Conservation (phyloP, 2,113 vertebrate species). For the Pontoporia blainvillei region DNA sequence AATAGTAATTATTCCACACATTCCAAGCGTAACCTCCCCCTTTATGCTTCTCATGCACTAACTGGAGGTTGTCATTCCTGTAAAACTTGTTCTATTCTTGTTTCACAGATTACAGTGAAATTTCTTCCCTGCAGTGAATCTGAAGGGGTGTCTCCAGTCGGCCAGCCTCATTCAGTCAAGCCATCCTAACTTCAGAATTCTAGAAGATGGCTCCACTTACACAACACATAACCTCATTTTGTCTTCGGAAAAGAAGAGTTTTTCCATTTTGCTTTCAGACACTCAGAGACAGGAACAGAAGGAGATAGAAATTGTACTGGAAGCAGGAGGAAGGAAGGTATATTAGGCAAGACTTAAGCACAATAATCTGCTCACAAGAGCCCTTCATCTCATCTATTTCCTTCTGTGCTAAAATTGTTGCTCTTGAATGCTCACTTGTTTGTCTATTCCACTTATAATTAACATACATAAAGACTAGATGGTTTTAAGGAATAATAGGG, state of each 20-base stretch:
- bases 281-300: conserved; percentile 57
- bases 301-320: conserved; percentile 80
- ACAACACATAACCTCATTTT: conserved; percentile 76
- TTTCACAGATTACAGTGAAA: conserved; percentile 33
- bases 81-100: conserved; percentile 48
- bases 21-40: neutral
- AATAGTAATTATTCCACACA: neutral
- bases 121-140: conserved; percentile 78
- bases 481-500: neutral
- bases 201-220: conserved; percentile 81
- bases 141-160: conserved; percentile 72
- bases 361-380: neutral
- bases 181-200: conserved; percentile 77
- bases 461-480: neutral
- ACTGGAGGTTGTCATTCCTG: conserved; percentile 19
- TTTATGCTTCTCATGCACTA: neutral
- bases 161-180: conserved; percentile 68
- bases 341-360: neutral
- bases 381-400: neutral
- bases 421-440: neutral
- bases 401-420: neutral
- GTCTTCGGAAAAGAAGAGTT: conserved; percentile 76
- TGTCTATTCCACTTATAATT: neutral
- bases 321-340: conserved; percentile 78
- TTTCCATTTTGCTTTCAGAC: conserved; percentile 80